Conservation (phyloP, 2,888 invertebrate species). For the Gryllus longicercus region DNA sequence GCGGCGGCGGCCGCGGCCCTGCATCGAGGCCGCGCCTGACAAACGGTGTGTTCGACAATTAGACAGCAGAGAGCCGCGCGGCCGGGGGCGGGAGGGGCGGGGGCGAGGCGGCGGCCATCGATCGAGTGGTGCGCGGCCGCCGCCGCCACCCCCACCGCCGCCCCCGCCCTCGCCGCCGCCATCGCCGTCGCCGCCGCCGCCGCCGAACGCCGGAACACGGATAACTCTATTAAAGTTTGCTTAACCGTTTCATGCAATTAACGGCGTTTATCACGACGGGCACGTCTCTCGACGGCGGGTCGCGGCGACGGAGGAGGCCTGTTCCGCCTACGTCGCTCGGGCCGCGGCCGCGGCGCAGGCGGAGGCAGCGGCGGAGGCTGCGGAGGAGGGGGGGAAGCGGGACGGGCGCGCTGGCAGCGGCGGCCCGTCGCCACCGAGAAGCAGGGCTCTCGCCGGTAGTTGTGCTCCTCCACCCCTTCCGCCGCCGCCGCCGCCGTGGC, state of each 20-base stretch:
- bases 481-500: too few relatives aligned
- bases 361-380: neutral
- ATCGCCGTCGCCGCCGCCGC: neutral
- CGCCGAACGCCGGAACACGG: constrained; percentile 17
- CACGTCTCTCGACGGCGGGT: constrained; percentile 9
- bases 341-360: neutral
- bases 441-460: neutral
- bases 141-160: neutral
- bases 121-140: neutral
- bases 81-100: neutral
- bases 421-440: neutral
- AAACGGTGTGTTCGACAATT: constrained; percentile 17
- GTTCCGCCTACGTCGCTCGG: neutral
- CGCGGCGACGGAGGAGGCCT: neutral
- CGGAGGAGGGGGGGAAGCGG: neutral
- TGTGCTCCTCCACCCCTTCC: neutral
- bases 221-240: constrained; percentile 17
- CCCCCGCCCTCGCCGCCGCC: neutral
- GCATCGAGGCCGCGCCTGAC: neutral
- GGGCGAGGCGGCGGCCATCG: neutral
- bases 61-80: neutral
- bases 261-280: constrained; percentile 17
- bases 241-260: constrained; percentile 17
- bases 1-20: too few relatives aligned
- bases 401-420: neutral